phyloP scores from a whole-genome alignment of 2,797 vertebrate species.

The Heteromormyrus szaboi region DNA sequence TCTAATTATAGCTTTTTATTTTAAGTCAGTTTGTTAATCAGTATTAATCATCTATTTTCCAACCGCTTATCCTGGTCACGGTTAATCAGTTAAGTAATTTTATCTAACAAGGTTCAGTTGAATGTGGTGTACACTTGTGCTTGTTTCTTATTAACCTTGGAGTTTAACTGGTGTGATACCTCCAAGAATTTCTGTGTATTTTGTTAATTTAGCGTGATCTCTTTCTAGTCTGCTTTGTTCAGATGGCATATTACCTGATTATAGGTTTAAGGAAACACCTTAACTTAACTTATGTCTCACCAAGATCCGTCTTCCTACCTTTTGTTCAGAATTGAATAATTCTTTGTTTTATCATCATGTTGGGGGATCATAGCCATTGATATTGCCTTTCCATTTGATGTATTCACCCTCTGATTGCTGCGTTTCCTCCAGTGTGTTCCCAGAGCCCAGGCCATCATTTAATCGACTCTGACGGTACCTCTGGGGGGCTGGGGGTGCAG shows the following conservation, averaged over 20 bases:
- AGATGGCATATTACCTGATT: background rate
- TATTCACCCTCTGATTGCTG: constrained; percentile 27
- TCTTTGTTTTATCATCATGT: background rate
- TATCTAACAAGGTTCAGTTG: background rate
- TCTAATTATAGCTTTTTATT: background rate
- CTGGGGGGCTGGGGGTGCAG: background rate
- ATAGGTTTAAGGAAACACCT: background rate
- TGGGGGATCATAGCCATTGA: background rate
- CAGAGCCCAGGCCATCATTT: background rate
- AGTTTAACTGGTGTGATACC: background rate
- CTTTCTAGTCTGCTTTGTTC: background rate
- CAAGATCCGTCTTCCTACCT: background rate
- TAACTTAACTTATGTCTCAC: background rate
- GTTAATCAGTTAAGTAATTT: background rate
- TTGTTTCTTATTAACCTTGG: background rate
- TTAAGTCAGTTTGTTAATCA: background rate
- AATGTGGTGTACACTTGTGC: background rate
- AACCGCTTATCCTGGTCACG: background rate
- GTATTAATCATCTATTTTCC: background rate
- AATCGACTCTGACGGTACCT: constrained; percentile 15
- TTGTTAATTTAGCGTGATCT: background rate
- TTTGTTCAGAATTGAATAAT: background rate
- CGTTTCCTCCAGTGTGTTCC: background rate
- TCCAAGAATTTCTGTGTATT: background rate
- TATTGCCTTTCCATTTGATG: constrained; percentile 3